phyloP scores from a whole-genome alignment of 2,888 invertebrate species.

The Limenitis camilla region DNA sequence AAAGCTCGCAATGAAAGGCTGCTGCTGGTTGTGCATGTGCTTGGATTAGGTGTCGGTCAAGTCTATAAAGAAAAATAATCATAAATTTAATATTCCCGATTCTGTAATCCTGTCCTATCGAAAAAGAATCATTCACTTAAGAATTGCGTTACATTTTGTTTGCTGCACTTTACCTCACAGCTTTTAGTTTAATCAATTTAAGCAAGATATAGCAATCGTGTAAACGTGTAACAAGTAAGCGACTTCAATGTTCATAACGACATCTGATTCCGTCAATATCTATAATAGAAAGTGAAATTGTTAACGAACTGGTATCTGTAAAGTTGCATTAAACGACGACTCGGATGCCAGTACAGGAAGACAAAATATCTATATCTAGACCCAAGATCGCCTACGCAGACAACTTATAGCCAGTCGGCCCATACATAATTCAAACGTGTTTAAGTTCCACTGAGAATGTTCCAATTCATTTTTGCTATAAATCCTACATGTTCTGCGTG shows the following conservation, averaged over 20 bases:
- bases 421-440: constrained; percentile 55
- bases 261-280: constrained; percentile 23
- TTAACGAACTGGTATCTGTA: constrained; percentile 49
- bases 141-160: too few relatives aligned
- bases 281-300: constrained; percentile 43
- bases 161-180: background rate
- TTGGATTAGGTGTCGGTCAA: constrained; percentile 87
- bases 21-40: constrained; percentile 85
- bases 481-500: constrained; percentile 38
- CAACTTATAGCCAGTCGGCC: constrained; percentile 41
- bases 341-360: constrained; percentile 37
- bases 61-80: constrained; percentile 62
- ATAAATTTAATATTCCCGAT: too few relatives aligned
- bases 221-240: constrained; percentile 2
- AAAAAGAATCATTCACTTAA: too few relatives aligned
- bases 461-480: constrained; percentile 52
- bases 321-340: constrained; percentile 30
- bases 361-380: constrained; percentile 45
- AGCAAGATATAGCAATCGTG: background rate
- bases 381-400: constrained; percentile 51
- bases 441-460: constrained; percentile 39
- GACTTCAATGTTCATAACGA: constrained; percentile 12
- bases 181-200: background rate
- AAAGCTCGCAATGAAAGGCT: constrained; percentile 88
- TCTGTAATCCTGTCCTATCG: too few relatives aligned